Percentiles rank a stretch among this genome's conserved stretches.
Evolutionary conservation across 2,113 vertebrate species (phyloP).

Genomic region (Isichthys henryi): DNA sequence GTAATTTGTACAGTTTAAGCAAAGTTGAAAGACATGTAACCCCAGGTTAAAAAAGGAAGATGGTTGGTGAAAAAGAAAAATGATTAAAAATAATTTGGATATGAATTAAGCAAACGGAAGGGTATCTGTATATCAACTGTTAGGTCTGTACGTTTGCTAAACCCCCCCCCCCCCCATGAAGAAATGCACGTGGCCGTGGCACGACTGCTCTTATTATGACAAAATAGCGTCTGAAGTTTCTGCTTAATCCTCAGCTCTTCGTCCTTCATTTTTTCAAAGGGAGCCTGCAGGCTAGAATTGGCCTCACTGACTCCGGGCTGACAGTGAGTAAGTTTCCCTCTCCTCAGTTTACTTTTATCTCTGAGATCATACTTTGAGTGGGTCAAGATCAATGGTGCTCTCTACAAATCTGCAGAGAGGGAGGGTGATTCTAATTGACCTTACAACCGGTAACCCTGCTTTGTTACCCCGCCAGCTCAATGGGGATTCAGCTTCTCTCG

Average conservation of each 20-base stretch:
- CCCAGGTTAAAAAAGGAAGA: not conserved
- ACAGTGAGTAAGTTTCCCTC: slow-evolving; percentile 60
- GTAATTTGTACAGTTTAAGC: not conserved
- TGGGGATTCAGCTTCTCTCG: not conserved
- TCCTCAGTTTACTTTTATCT: slow-evolving; percentile 61
- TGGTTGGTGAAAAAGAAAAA: not conserved
- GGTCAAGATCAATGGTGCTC: slow-evolving; percentile 66
- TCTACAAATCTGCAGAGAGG: slow-evolving; percentile 57
- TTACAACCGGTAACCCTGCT: slow-evolving; percentile 25
- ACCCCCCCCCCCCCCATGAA: too few relatives aligned
- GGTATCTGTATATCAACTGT: not conserved
- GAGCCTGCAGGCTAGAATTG: slow-evolving; percentile 63
- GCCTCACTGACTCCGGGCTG: slow-evolving; percentile 60
- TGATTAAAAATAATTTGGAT: not conserved
- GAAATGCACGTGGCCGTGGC: not conserved
- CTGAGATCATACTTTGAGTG: slow-evolving; percentile 56
- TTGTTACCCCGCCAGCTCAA: not conserved
- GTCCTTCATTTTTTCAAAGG: slow-evolving; percentile 63
- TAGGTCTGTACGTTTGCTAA: too few relatives aligned
- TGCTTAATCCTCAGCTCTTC: slow-evolving; percentile 58
- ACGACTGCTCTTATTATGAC: slow-evolving; percentile 37
- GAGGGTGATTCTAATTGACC: slow-evolving; percentile 58
- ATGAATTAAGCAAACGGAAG: not conserved
- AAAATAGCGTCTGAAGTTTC: slow-evolving; percentile 34
- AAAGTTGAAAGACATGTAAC: not conserved